Conservation (phyloP, 2,888 invertebrate genomes). For the Lithodes maja region DNA sequence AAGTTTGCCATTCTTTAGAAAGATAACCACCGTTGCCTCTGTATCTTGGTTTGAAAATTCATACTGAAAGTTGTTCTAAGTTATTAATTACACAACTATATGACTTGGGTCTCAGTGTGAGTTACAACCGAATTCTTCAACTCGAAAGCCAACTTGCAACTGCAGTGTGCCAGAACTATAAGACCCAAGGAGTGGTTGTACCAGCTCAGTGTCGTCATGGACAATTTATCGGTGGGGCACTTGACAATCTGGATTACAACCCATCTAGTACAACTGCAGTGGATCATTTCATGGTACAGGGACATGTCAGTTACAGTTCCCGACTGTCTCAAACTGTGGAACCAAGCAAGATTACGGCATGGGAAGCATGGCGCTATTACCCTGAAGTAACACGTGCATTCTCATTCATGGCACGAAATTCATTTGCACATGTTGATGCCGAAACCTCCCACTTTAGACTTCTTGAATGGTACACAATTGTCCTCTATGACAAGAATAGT, state of each 20-base stretch:
- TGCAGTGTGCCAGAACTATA: not conserved
- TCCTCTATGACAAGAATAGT: slow-evolving; percentile 9
- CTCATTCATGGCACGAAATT: not conserved
- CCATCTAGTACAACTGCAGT: slow-evolving; percentile 25
- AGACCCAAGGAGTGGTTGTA: not conserved
- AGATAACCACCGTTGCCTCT: slow-evolving; percentile 11
- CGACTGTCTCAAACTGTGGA: not conserved
- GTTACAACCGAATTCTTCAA: not conserved
- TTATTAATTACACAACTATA: not conserved
- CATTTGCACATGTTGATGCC: not conserved
- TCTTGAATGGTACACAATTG: not conserved
- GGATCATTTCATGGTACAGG: slow-evolving; percentile 26
- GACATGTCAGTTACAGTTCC: slow-evolving; percentile 4
- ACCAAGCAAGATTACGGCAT: not conserved
- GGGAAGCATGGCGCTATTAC: not conserved
- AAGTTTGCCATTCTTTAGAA: slow-evolving; percentile 5
- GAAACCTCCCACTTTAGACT: not conserved
- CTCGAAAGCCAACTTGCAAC: slow-evolving; percentile 13
- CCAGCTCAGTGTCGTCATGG: not conserved
- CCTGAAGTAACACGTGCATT: not conserved
- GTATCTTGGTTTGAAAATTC: not conserved
- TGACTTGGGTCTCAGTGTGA: slow-evolving; percentile 16
- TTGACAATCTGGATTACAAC: slow-evolving; percentile 23
- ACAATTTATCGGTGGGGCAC: not conserved
- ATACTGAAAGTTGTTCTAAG: slow-evolving; percentile 5